These are phyloP conservation scores for Brachystomella parvula DNA, from an alignment of 1,140 invertebrate species.

Conservation along the genomic window DNA sequence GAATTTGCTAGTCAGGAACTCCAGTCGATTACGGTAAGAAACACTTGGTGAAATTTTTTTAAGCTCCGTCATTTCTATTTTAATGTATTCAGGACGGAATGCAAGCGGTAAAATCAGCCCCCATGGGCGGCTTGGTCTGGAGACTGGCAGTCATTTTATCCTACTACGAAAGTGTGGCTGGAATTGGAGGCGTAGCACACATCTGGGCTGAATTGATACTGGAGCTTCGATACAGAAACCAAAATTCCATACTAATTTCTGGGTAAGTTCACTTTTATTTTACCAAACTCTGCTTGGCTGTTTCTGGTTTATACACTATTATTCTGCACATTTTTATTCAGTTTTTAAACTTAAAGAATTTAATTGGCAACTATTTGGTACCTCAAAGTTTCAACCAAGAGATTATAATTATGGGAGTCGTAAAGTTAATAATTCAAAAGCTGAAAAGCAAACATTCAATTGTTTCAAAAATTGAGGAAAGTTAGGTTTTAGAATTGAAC, in stretches of 20 bases:
- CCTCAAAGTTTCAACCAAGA: background rate
- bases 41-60: conserved; percentile 6
- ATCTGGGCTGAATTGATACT: conserved; percentile 86
- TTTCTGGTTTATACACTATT: too few relatives aligned
- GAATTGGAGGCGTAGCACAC: conserved; percentile 69
- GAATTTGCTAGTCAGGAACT: conserved; percentile 23
- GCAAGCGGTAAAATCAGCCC: conserved; percentile 58
- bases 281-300: background rate
- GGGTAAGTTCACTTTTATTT: conserved; percentile 58
- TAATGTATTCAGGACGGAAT: conserved; percentile 25
- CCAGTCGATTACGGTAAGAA: conserved; percentile 11
- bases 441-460: too few relatives aligned
- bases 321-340: too few relatives aligned
- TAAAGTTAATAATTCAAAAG: too few relatives aligned
- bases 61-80: conserved; percentile 8
- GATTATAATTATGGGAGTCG: too few relatives aligned
- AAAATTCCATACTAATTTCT: conserved; percentile 65
- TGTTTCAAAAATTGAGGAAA: too few relatives aligned
- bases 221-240: conserved; percentile 83
- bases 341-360: too few relatives aligned
- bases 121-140: conserved; percentile 70
- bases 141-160: conserved; percentile 70
- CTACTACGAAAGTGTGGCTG: conserved; percentile 68
- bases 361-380: background rate
- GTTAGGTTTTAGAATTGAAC: conserved; percentile 77